Base-by-base conservation (phyloP, 2,797 vertebrate species). In the Hirundo rustica region DNA sequence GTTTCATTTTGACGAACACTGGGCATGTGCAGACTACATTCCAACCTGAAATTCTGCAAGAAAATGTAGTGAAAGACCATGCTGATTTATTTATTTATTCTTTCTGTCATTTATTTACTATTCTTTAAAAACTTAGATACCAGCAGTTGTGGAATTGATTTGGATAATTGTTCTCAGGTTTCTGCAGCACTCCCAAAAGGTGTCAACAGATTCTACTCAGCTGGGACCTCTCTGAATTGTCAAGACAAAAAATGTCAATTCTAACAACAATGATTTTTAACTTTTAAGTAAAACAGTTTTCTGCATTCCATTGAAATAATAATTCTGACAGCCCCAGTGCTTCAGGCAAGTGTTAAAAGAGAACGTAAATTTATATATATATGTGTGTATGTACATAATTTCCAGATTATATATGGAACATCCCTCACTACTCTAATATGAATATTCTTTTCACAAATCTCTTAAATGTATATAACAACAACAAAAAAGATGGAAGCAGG, bases 41-140 rank as follows among this genome's bases (percentile, higher is more conserved):
- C 61, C 7, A 48, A 19, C 16, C 13, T 22, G 57, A 77, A 75
- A 67, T 54, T 75, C 26, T 74, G 21, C 10, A 54, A 54, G 15
- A 30, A 74, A 30, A 22, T 44, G 8, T 2, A 29, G 6, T 7
- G 7, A 74, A 36, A 18, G 7, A 27, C 11, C 8, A 50, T 42
- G 18, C 0, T 16, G 1, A 40, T 5, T 6, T 12, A 47, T 47
- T 66, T 7, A 14, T 53, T 60, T 2, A 30, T 48, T 34, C 2
- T 13, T 16, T 54, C 13, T 6, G 5, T 21, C 2, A 34, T 48
- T 42, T 32, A 22, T 27, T 48, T 55, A 7, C 9, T 53, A 2
- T 34, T 66, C 7, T 54, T 61, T 47, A 8, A 53, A 40, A 42
- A 45, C 5, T n/a, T 55, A n/a, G 1, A 19, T 42, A 8, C 4